Base-by-base conservation (phyloP, 2,113 vertebrate genomes). In the Amblyornis subalaris region DNA sequence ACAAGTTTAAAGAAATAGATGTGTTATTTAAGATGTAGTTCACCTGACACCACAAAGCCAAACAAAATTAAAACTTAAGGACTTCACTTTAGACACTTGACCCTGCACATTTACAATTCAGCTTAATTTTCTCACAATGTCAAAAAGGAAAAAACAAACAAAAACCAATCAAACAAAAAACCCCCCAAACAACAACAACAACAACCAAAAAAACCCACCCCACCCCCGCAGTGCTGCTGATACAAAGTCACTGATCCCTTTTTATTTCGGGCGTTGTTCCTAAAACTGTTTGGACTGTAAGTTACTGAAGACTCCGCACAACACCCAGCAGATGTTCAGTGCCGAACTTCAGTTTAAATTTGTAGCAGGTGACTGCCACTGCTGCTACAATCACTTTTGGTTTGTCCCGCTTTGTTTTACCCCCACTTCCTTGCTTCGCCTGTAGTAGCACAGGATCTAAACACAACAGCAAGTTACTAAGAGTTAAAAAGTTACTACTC, bases 401-500 rank as follows among this genome's bases (percentile, higher is more conserved):
- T 50, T 58, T 64, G 40, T 72, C 25, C 20, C 85, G 38, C 55
- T 81, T 69, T 82, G 35, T 51, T 82, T 45, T 48, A 53, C 9
- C 6, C 29, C 8, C 14, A 82, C 3, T 35, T 85, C 62, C 33
- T n/a, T 24, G 38, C 40, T 57, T 70, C 6, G 7, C 7, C 12
- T 0, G 31, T 10, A 45, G 12, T 0, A 91, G 66, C 28, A 44
- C 25, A 76, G 47, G 38, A 76, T 76, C 50, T 77, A 88, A 94
- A 86, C 47, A 94, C 47, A 62, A 80, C 86, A 74, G 44, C 85
- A 90, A 92, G 67, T 80, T 77, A 55, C 45, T 54, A 92, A 70
- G 64, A 88, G 69, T 92, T 93, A 86, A 92, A 81, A 90, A 90
- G 85, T 86, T 80, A 60, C 66, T 62, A 66, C 44, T 86, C 64